Conservation (phyloP, 2,113 vertebrate species). For the Cyanoramphus novaezelandiae region DNA sequence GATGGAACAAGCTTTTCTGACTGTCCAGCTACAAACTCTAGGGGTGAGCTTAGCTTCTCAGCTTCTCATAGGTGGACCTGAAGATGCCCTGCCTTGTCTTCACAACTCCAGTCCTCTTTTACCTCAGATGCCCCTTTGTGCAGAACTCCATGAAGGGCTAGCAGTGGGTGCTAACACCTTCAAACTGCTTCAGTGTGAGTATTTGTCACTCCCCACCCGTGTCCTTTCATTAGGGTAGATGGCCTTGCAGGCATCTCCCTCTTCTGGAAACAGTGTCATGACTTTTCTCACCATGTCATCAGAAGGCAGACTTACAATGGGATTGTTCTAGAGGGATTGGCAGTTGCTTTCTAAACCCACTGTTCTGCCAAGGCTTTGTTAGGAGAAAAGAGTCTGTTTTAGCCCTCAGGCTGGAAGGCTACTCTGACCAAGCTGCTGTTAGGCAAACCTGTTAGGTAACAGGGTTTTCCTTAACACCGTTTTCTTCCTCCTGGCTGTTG, state of each 20-base stretch:
- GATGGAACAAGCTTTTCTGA: not conserved
- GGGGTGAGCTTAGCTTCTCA: not conserved
- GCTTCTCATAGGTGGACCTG: not conserved
- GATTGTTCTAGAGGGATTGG: not conserved
- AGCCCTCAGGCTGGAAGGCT: not conserved
- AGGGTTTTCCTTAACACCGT: not conserved
- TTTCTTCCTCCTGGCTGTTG: not conserved
- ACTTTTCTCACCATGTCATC: not conserved
- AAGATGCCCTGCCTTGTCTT: not conserved
- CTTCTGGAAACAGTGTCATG: not conserved
- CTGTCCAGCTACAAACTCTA: rapidly evolving
- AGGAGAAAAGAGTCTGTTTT: not conserved
- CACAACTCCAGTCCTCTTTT: not conserved
- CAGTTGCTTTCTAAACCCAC: not conserved
- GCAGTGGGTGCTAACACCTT: not conserved
- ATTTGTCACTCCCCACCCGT: not conserved
- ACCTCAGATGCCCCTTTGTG: not conserved
- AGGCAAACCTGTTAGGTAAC: not conserved
- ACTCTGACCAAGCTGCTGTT: not conserved
- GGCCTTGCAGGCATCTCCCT: not conserved
- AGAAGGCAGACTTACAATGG: not conserved
- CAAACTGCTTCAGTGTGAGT: not conserved
- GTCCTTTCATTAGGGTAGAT: not conserved
- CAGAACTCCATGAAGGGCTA: not conserved
- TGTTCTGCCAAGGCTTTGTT: not conserved